Base-by-base conservation (phyloP, 1,140 invertebrate species). In the Nylanderia fulva region DNA sequence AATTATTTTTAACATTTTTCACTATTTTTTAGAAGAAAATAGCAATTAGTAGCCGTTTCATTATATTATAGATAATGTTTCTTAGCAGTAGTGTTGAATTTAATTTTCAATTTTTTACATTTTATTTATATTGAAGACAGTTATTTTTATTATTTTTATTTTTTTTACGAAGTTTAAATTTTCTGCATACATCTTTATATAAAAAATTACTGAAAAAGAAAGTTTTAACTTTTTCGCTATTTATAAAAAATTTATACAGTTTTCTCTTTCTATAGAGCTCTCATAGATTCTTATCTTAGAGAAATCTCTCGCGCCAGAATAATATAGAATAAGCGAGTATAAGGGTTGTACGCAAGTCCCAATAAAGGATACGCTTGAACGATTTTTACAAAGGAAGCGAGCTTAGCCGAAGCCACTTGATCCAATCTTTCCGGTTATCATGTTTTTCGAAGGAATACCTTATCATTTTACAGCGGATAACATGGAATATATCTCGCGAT, bases 231-330 rank as follows among this genome's bases (percentile, higher is more conserved):
- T 52, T 68, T 15, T 68, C 13, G 36, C 9, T 2, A 8, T 66
- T 54, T 11, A 27, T 64, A 18, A n/a, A 36, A 77, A 66, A 68
- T 33, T 54, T 15, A 1, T 15, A 1, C 2, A 29, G 27, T 48
- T 48, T 64, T n/a, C 21, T 54, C 29, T 54, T 27, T 11, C 8
- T 24, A 15, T 45, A 45, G 42, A 33, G n/a, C 27, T 33, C 60
- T 84, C 76, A 58, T 77, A 60, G 68, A 74, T 89, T 61, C 56
- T 74, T 79, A 89, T 86, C 64, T 68, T 18, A 8, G 13, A 52
- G n/a, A 45, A 58, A 33, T 74, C 24, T 72, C 54, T 48, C 36
- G 56, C 29, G 45, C 27, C 33, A 33, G 42, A 24, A 77, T 21
- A 36, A 36, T 7, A 21, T 33, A 48, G 21, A 68, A 54, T 54